Conservation (phyloP, 2,113 vertebrate genomes). For the Chlamydotis undulata region DNA sequence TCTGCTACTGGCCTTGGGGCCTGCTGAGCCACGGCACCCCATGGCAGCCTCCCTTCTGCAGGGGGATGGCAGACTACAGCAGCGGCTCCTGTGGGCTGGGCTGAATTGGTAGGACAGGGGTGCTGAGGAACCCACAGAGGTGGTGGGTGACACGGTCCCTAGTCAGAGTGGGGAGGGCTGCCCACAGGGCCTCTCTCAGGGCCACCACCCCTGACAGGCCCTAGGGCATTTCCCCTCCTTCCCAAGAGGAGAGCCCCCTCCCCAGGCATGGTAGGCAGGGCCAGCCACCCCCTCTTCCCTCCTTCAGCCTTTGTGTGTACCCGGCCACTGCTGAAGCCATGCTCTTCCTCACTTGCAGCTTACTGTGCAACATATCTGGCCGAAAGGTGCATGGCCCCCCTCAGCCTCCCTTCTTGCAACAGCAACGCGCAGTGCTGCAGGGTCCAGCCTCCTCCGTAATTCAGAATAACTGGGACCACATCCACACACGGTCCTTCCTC, state of each 20-base stretch:
- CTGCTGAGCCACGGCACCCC: not conserved
- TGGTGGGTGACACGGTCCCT: not conserved
- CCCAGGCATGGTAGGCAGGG: not conserved
- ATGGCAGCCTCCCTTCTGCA: rapidly evolving
- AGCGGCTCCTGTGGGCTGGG: not conserved
- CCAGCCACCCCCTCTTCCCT: not conserved
- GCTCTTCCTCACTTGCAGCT: not conserved
- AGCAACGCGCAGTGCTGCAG: rapidly evolving
- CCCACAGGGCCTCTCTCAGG: too few relatives aligned
- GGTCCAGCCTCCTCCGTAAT: not conserved
- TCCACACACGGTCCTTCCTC: not conserved
- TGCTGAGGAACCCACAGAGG: rapidly evolving
- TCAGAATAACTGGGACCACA: not conserved
- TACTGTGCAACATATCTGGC: too few relatives aligned
- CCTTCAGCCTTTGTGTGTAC: not conserved
- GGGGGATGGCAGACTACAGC: not conserved
- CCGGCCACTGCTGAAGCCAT: rapidly evolving
- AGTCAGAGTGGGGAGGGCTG: not conserved
- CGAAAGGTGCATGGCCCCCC: not conserved
- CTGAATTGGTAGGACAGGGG: not conserved
- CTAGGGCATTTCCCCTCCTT: not conserved
- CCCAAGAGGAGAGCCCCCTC: not conserved
- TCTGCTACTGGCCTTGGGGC: not conserved
- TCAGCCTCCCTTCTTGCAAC: rapidly evolving
- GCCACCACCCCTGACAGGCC: not conserved